Base-by-base conservation (phyloP, 2,797 vertebrate genomes). In the Aselliscus stoliczkanus region DNA sequence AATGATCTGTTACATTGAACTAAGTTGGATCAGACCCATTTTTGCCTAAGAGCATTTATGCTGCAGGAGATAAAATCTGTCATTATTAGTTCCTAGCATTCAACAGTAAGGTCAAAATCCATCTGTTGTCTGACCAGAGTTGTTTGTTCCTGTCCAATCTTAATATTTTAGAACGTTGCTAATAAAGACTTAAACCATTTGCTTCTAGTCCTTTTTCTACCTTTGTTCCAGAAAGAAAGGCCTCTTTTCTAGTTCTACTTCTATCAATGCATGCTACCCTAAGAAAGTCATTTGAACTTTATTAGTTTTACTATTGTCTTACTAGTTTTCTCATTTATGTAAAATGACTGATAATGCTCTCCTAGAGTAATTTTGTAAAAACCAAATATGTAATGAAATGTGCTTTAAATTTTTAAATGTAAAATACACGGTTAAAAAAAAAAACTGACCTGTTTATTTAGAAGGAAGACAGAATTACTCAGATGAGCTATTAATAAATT, bases 241-340 rank as follows among this genome's bases (percentile, higher is more conserved):
- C 87, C 25, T 85, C 18, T 91, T 70, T 82, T 76, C 62, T 62
- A 52, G 31, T 67, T 94, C 8, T 60, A 64, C 11, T 72, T 95
- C 34, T 23, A 50, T 85, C 21, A 88, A 3, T 20, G 56, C 39
- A 15, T 88, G 23, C 18, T 44, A 82, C 21, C 39, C 69, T 77
- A 31, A 92, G 39, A 85, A 94, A 88, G 37, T 69, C 50, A 65
- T 50, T 79, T 90, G 75, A 90, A 75, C 47, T 80, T 95, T 18
- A 25, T 73, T 93, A 86, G 62, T 73, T 86, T 88, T 54, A 76
- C n/a, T 77, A 75, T 37, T 92, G 5, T 84, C 25, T 75, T 91
- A 34, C 2, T 73, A 72, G 18, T 86, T 87, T 92, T 93, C 73
- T 90, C 23, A 12, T 0, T 85, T 82, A 18, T 86, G 4, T 87